Evolutionary conservation across 2,113 vertebrate genomes (phyloP), one percentile per base, ranked within the genome.

Genomic region (Illadopsis cleaveri): DNA sequence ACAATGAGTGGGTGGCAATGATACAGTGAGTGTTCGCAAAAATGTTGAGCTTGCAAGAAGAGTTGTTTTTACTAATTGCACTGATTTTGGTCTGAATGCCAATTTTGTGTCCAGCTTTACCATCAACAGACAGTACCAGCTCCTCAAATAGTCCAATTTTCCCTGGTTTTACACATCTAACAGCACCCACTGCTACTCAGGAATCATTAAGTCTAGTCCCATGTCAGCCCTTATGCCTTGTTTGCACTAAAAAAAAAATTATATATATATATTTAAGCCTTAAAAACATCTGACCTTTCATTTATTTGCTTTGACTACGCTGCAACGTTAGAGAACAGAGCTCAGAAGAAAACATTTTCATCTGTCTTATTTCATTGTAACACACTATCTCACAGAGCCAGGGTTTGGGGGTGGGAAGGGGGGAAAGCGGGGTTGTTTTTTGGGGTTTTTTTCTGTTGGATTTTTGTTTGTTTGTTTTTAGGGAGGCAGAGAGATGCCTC

Each of bases 1-100:
- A 38, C 5, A 1, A 30, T 0, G 4, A 64, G 44, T 2, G 1
- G 15, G 27, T 50, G 11, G 5, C 2, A 3, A 60, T 7, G 15
- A 50, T 27, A 50, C 9, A 50, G 44, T 6, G 38, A n/a, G 38
- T 5, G 30, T 75, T 58, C 58, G 14, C 17, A 77, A 75, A 86
- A 54, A 71, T n/a, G 33, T 27, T 87, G 47, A 71, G 25, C 18
- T 66, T 66, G 19, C 0, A 0, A 71, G 28, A 76, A 60, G 51
- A 58, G 21, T 6, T 16, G 3, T 25, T 89, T 66, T 72, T 65
- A 72, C 45, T 73, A 72, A 77, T 89, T 44, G 22, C 5, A 8
- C 42, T 47, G 35, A 58, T 57, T 71, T 57, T 50, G 42, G 50
- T 27, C 54, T 51, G 6, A 80, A 45, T 5, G 2, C 24, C 23